Base-by-base conservation (phyloP, 2,888 invertebrate genomes). In the Crematogaster levior region DNA sequence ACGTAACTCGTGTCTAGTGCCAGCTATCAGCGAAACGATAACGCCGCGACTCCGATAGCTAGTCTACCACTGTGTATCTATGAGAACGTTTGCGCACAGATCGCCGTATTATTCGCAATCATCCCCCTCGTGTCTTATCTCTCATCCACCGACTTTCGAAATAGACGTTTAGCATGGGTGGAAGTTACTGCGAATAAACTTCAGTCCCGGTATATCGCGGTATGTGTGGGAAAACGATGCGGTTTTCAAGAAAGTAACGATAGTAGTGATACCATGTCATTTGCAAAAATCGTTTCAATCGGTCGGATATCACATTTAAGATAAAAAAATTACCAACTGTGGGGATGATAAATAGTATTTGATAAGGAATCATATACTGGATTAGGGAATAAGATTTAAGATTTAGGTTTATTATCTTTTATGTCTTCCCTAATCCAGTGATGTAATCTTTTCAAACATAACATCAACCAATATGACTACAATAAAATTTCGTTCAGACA, bases 21-120 rank as follows among this genome's bases (percentile, higher is more conserved):
- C 90, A 88, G 90, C 91, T 92, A 92, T 92, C 91, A 89, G 87
- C 88, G 86, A 82, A 90, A 90, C 91, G 92, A 93, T 92, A 92
- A 93, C 92, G 89, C 87, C 81, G 83, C 84, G 77, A 88, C 87
- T 86, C 37, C 85, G 88, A 88, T 89, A 85, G 84, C 84, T 72
- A 82, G 81, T 86, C 86, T 83, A 85, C 75, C 81, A 77, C 65
- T 85, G 81, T 85, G 89, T 86, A 86, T 88, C 86, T 88, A 84
- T 70, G 84, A 85, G 85, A 79, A 70, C 88, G 58, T 88, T 88
- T 85, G 82, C 81, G 72, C 84, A 73, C 84, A 83, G 87, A 86
- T 90, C 87, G 83, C 83, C 73, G 82, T 83, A 87, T 88, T 89
- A 88, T 89, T 87, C 82, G 89, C 89, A 84, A 88, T 89, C 77